Conservation (phyloP, 2,113 vertebrate genomes). For the Empidonax traillii region DNA sequence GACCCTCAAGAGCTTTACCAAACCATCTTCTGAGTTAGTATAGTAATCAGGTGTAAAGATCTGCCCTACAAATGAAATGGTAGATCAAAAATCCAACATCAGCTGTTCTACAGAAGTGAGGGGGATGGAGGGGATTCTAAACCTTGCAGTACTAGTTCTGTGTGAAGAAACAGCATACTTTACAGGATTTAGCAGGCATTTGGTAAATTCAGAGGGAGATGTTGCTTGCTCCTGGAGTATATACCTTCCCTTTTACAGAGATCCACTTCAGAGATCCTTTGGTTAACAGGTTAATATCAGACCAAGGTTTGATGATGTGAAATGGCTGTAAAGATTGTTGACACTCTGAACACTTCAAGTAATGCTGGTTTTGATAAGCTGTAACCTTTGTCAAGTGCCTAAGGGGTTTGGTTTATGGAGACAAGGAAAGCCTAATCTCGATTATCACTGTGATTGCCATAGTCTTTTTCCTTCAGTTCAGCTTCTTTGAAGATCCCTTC, state of each 20-base stretch:
- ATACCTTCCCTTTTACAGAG: not conserved
- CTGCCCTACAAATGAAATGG: not conserved
- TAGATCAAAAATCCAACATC: not conserved
- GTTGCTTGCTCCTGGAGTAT: not conserved
- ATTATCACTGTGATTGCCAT: not conserved
- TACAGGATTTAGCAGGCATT: not conserved
- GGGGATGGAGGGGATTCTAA: not conserved
- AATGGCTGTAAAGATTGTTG: not conserved
- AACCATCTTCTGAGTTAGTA: not conserved
- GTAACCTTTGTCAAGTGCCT: not conserved
- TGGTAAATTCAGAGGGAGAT: not conserved
- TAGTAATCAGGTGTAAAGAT: not conserved
- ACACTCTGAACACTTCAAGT: not conserved
- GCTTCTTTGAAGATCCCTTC: not conserved
- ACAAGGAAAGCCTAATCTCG: not conserved
- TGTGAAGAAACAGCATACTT: not conserved
- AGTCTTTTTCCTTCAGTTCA: not conserved
- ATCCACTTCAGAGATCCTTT: not conserved
- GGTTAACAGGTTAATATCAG: not conserved
- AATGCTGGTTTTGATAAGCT: not conserved
- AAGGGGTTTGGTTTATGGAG: not conserved
- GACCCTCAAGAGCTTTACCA: not conserved
- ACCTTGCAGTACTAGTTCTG: not conserved
- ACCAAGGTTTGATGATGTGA: not conserved
- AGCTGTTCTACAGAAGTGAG: not conserved